Percentiles rank a stretch among this genome's conserved stretches.
Conservation (phyloP, 2,797 vertebrate genomes). For the Syngnathus acus region DNA sequence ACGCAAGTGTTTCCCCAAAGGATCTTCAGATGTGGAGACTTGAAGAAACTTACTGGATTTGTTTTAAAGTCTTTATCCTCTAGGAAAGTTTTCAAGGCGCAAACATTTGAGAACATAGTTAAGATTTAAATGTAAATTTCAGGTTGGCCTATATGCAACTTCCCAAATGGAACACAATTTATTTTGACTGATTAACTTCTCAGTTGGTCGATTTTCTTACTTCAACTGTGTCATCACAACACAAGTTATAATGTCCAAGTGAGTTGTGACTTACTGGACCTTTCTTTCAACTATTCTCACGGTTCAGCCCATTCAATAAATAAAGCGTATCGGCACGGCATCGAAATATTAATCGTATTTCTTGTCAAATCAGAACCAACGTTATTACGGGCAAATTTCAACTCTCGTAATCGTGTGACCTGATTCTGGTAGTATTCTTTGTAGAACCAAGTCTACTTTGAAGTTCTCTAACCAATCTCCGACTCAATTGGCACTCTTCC, state of each 20-base stretch:
- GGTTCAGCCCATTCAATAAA: too few species aligned
- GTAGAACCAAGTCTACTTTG: background rate
- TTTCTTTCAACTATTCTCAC: too few species aligned
- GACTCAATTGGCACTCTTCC: background rate
- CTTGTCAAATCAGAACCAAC: background rate
- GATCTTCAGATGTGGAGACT: conserved; percentile 1
- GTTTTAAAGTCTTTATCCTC: background rate
- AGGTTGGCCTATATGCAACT: background rate
- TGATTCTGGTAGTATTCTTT: background rate
- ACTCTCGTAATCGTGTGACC: background rate
- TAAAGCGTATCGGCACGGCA: too few species aligned
- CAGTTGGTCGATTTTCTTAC: too few species aligned
- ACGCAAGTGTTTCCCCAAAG: background rate
- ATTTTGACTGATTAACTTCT: background rate
- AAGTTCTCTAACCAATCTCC: background rate
- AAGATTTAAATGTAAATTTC: background rate
- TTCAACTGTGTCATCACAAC: too few species aligned
- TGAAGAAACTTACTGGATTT: background rate
- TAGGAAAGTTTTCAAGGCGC: background rate
- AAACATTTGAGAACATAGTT: background rate
- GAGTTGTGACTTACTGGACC: too few species aligned
- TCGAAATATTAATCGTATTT: background rate
- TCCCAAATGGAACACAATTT: background rate
- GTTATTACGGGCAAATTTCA: too few species aligned
- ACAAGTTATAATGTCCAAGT: too few species aligned